Percentiles rank a stretch among this genome's conserved stretches.
These are phyloP conservation scores for Neolamprologus fasciatus DNA, from an alignment of 2,113 vertebrate genomes.

Conservation along the genomic window DNA sequence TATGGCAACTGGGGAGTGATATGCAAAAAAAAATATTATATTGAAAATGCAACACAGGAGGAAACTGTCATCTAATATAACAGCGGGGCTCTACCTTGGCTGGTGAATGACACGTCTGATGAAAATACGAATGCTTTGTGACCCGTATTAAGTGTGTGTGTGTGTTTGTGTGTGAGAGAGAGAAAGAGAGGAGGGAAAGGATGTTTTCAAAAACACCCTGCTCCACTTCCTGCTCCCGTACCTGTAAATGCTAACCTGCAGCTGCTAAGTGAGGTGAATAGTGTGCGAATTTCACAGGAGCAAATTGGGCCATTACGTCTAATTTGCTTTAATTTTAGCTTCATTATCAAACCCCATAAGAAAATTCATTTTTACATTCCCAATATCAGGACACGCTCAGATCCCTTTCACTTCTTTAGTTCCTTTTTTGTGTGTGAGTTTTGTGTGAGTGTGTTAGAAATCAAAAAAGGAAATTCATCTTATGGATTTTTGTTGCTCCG, in stretches of 20 bases:
- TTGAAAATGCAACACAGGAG: neutral
- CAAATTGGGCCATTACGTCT: conserved; percentile 38
- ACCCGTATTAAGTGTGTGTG: neutral
- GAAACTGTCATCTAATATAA: neutral
- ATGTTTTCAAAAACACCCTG: neutral
- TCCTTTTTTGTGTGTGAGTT: neutral
- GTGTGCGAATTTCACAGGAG: conserved; percentile 6
- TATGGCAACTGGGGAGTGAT: neutral
- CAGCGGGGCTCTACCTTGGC: neutral
- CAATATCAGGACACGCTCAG: neutral
- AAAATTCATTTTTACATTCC: neutral
- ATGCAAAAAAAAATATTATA: neutral
- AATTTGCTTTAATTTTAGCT: conserved; percentile 31
- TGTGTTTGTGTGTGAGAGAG: neutral
- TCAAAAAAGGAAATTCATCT: neutral
- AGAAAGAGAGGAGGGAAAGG: neutral
- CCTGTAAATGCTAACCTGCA: neutral
- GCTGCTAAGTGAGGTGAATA: conserved; percentile 14
- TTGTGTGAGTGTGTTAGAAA: neutral
- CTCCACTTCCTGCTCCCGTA: neutral
- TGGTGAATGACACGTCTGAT: neutral
- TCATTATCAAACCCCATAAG: neutral
- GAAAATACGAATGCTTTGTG: neutral
- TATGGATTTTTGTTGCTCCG: neutral
- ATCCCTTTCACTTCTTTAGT: neutral